Conservation (phyloP, 92 coral and sea anemone species). For the Zoanthus sansibaricus region DNA sequence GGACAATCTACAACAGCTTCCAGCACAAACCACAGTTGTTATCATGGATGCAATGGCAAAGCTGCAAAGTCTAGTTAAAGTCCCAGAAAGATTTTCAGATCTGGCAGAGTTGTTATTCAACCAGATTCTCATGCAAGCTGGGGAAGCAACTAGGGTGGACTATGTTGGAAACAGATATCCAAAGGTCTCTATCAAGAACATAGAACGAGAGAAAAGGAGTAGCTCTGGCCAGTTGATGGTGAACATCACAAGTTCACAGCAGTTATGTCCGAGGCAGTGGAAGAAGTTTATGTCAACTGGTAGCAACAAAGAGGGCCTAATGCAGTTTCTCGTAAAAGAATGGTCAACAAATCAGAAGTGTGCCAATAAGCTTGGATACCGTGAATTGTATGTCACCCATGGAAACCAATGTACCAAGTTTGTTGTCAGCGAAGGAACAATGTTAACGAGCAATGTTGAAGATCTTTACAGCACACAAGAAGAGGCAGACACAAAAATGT, state of each 20-base stretch:
- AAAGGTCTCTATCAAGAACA: conserved; percentile 66
- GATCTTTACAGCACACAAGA: conserved; percentile 16
- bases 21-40: conserved; percentile 59
- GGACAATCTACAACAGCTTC: conserved; percentile 48
- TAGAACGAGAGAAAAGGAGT: conserved; percentile 44
- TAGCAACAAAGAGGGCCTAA: conserved; percentile 44
- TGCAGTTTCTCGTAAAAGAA: not conserved
- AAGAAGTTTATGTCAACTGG: conserved; percentile 63
- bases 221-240: not conserved
- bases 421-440: not conserved
- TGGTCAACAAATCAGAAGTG: not conserved
- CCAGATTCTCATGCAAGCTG: conserved; percentile 52
- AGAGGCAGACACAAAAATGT: conserved; percentile 45
- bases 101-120: conserved; percentile 59
- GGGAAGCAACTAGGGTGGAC: conserved; percentile 58
- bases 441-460: not conserved
- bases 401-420: not conserved
- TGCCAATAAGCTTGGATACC: not conserved
- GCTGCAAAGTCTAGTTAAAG: conserved; percentile 51
- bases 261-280: conserved; percentile 73
- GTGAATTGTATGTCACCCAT: not conserved
- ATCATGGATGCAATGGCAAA: conserved; percentile 78
- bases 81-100: conserved; percentile 60
- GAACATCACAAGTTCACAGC: conserved; percentile 20
- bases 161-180: conserved; percentile 73